phyloP scores from a whole-genome alignment of 2,797 vertebrate species.

The Adelosebastes latens region DNA sequence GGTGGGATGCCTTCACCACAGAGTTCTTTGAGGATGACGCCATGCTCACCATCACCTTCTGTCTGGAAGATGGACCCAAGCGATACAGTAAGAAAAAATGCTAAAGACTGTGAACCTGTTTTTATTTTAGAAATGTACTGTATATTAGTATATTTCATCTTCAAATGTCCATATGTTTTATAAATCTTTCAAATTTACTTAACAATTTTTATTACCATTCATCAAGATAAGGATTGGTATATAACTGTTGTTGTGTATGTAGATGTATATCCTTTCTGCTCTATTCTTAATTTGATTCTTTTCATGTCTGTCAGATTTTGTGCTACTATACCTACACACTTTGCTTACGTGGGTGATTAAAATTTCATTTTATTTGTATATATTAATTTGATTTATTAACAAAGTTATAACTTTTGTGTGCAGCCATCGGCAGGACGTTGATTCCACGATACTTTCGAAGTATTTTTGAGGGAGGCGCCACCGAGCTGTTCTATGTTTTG shows the following conservation, averaged over 20 bases:
- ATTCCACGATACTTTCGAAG: slow-evolving; percentile 99
- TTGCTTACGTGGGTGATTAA: not conserved
- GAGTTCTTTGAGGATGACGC: slow-evolving; percentile 99
- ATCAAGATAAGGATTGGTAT: not conserved
- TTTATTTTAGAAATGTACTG: not conserved
- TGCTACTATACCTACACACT: not conserved
- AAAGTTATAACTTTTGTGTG: not conserved
- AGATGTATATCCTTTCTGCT: not conserved
- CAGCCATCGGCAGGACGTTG: slow-evolving; percentile 97
- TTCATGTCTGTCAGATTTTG: not conserved
- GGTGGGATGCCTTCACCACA: slow-evolving; percentile 99
- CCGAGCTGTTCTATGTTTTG: slow-evolving; percentile 96
- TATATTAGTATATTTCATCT: not conserved
- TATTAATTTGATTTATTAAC: not conserved
- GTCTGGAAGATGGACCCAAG: slow-evolving; percentile 99
- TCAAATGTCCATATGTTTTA: not conserved
- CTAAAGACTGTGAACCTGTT: not conserved
- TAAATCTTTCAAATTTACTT: not conserved
- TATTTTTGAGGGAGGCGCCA: slow-evolving; percentile 98
- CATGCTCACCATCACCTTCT: slow-evolving; percentile 98
- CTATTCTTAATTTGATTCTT: not conserved
- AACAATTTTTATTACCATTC: not conserved
- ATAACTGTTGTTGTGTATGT: too few species aligned
- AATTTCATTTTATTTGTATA: not conserved
- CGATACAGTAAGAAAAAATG: slow-evolving; percentile 91